Percentiles rank a stretch among this genome's conserved stretches.
phyloP scores from a whole-genome alignment of 2,113 vertebrate genomes.

The Pseudorasbora parva region DNA sequence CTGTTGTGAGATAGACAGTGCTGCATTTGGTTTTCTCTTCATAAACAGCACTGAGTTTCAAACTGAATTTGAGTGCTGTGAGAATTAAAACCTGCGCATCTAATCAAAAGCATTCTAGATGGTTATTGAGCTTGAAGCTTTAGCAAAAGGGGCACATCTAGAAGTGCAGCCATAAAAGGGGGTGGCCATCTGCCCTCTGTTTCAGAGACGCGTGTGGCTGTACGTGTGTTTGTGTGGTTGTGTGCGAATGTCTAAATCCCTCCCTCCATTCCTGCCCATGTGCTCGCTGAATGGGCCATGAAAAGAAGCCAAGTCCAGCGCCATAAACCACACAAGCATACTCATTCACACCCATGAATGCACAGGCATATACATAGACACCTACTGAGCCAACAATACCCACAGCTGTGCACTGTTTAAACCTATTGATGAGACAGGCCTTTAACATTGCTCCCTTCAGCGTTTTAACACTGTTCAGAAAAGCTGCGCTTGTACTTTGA shows the following conservation, averaged over 20 bases:
- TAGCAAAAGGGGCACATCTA: constrained; percentile 19
- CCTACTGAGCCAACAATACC: constrained; percentile 51
- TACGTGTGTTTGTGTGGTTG: constrained; percentile 65
- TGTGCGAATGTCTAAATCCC: constrained; percentile 41
- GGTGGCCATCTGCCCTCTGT: constrained; percentile 73
- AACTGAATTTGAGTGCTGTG: background rate
- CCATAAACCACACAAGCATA: constrained; percentile 45
- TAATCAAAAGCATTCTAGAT: constrained; percentile 16
- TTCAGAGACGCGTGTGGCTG: constrained; percentile 60
- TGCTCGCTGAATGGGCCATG: constrained; percentile 45
- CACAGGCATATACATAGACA: constrained; percentile 43
- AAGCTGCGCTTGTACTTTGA: constrained; percentile 37
- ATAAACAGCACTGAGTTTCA: background rate
- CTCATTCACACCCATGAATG: constrained; percentile 57
- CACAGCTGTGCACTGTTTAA: constrained; percentile 57
- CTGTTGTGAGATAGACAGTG: background rate
- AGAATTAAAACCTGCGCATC: background rate
- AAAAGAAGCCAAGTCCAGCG: constrained; percentile 48
- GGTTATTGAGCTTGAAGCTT: constrained; percentile 17
- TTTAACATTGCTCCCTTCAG: constrained; percentile 41
- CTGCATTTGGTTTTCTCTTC: background rate
- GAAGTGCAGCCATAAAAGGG: constrained; percentile 30
- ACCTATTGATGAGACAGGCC: constrained; percentile 42
- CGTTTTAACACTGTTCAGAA: constrained; percentile 23
- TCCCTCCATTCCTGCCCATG: constrained; percentile 39